Evolutionary conservation across 2,113 vertebrate genomes (phyloP), one percentile per base, ranked within the genome.

Genomic region (Pandion haliaetus): DNA sequence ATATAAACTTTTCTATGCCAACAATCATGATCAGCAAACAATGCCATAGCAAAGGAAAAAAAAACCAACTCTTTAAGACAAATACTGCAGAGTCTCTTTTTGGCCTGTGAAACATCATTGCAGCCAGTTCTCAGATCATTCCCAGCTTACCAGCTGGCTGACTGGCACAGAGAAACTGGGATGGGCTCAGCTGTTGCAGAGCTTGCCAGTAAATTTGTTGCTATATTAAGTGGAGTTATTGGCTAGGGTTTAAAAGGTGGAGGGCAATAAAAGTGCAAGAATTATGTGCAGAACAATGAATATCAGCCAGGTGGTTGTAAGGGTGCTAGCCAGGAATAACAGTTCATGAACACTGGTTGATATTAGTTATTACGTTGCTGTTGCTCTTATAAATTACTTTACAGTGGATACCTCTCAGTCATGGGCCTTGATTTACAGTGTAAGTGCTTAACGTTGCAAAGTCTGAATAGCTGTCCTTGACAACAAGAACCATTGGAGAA

Each of bases 141-240:
- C 77, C 81, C 52, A 94, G 61, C n/a, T 96, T 87, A 88, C 92
- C 94, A 97, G 91, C 93, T 97, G 96, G 76, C 83, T 89, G 69
- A 93, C 61, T 91, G 96, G 94, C 92, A 92, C 55, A 84, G 77
- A 88, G 44, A 24, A 88, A 78, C 83, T 50, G 86, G 91, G 91
- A 76, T 69, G 77, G 83, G 73, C 91, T 95, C 96, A 94, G 91
- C 94, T 95, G 91, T 79, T 94, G 77, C 52, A 87, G 83, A 93
- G 36, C 28, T 87, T 86, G 94, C 88, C 92, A 94, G 65, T 80
- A 87, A 87, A 95, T 95, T 93, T 89, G 52, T 87, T 93, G 54
- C 52, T 89, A 31, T 74, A 65, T 79, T 94, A 89, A 89, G 57
- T 76, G 49, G 65, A 94, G 73, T 12, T 67, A 18, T 62, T 94